phyloP scores from a whole-genome alignment of 2,888 invertebrate species.

The Drosophila multiciliata region DNA sequence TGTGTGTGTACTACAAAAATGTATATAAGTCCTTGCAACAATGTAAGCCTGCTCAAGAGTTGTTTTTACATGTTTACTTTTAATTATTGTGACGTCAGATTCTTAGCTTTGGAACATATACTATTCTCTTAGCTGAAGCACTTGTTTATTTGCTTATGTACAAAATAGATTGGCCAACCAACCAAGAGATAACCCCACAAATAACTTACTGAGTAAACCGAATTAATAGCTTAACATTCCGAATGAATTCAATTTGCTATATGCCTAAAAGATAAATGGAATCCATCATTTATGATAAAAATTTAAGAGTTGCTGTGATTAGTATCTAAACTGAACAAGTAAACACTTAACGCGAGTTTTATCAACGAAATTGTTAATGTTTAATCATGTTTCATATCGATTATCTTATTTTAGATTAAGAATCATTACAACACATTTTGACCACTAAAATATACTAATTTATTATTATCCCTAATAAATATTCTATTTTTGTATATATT shows the following conservation, averaged over 20 bases:
- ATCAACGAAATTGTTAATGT: neutral
- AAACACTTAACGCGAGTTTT: neutral
- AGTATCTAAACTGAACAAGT: neutral
- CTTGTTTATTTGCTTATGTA: slow-evolving; percentile 57
- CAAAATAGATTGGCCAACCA: slow-evolving; percentile 48
- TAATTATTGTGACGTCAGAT: slow-evolving; percentile 70
- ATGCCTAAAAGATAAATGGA: neutral
- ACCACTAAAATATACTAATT: neutral
- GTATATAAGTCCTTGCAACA: neutral
- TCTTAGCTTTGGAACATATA: slow-evolving; percentile 48
- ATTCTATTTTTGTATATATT: neutral
- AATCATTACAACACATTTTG: neutral
- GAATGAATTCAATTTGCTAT: slow-evolving; percentile 30
- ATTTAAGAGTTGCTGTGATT: neutral
- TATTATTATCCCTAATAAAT: neutral
- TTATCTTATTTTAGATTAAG: neutral
- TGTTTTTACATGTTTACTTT: slow-evolving; percentile 46
- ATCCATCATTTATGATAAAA: neutral
- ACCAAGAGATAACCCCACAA: slow-evolving; percentile 13
- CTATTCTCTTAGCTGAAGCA: slow-evolving; percentile 10
- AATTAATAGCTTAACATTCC: slow-evolving; percentile 56
- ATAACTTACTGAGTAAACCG: slow-evolving; percentile 59
- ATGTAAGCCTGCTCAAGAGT: slow-evolving; percentile 41
- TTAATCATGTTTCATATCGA: neutral
- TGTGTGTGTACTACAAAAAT: neutral